Percentiles rank a stretch among this genome's conserved stretches.
Conservation (phyloP, 2,797 vertebrate genomes). For the Poeciliopsis gracilis region DNA sequence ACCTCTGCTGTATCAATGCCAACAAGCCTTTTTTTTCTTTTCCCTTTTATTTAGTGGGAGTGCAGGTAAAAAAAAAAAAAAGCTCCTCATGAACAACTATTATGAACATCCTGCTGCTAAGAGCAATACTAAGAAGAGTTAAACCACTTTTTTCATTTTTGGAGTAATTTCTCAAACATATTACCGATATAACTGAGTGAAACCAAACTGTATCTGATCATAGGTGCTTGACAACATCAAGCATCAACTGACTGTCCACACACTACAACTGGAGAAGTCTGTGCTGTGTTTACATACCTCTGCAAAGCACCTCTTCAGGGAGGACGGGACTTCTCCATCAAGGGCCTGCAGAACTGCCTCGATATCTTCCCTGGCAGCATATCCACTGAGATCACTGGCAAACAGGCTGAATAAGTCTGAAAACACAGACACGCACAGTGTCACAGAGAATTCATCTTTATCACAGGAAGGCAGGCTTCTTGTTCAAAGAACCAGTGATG, state of each 20-base stretch:
- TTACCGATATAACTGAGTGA: no score
- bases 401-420: conserved; percentile 99
- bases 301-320: conserved; percentile 92
- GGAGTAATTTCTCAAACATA: no score
- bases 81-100: no score
- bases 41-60: not conserved
- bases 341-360: conserved; percentile 92
- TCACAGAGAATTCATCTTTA: conserved; percentile 38
- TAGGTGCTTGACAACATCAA: not conserved
- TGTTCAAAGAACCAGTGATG: not conserved
- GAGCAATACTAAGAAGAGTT: no score
- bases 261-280: not conserved
- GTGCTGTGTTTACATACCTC: conserved; percentile 83
- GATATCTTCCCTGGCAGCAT: conserved; percentile 94
- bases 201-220: no score
- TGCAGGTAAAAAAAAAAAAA: not conserved
- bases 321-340: conserved; percentile 92
- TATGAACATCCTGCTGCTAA: no score
- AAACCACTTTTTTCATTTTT: no score
- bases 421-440: not conserved
- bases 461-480: conserved; percentile 50
- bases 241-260: not conserved
- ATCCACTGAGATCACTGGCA: conserved; percentile 92
- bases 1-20: not conserved
- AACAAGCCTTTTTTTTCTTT: not conserved